These are phyloP conservation scores for Nomada fabriciana DNA, from an alignment of 2,888 invertebrate genomes.

Conservation along the genomic window DNA sequence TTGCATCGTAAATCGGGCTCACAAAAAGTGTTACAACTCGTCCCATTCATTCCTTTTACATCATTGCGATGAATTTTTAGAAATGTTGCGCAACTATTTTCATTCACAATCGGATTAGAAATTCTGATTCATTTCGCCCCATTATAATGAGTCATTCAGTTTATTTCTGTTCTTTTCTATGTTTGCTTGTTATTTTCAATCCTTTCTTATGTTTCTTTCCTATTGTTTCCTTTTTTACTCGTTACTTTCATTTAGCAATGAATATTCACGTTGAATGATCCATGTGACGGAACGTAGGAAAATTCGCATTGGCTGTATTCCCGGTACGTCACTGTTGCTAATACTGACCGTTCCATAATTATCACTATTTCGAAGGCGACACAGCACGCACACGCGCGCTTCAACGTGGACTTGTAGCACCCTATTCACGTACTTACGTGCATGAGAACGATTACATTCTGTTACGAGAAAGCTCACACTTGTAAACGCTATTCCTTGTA, in stretches of 20 bases:
- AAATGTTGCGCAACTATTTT: background rate
- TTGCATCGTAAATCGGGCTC: background rate
- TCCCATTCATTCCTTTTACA: background rate
- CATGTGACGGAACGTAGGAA: background rate
- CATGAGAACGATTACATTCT: constrained; percentile 39
- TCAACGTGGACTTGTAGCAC: constrained; percentile 22
- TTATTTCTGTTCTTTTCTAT: too few relatives aligned
- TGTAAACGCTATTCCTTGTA: constrained; percentile 31
- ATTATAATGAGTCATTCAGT: background rate
- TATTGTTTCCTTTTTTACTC: background rate
- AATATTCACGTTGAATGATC: background rate
- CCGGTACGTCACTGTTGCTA: background rate
- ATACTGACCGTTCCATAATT: constrained; percentile 38
- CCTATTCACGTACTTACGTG: constrained; percentile 8
- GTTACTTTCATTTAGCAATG: background rate
- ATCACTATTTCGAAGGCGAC: constrained; percentile 54
- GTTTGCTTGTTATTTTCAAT: background rate
- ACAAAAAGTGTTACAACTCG: background rate
- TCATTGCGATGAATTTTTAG: constrained; percentile 18
- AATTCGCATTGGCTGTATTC: background rate
- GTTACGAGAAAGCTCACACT: constrained; percentile 54
- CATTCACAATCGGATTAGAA: background rate
- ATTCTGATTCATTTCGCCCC: too few relatives aligned
- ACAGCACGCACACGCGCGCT: constrained; percentile 3
- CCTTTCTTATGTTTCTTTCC: background rate